phyloP scores from a whole-genome alignment of 2,888 invertebrate species.

The Lasioglossum zephyrum region DNA sequence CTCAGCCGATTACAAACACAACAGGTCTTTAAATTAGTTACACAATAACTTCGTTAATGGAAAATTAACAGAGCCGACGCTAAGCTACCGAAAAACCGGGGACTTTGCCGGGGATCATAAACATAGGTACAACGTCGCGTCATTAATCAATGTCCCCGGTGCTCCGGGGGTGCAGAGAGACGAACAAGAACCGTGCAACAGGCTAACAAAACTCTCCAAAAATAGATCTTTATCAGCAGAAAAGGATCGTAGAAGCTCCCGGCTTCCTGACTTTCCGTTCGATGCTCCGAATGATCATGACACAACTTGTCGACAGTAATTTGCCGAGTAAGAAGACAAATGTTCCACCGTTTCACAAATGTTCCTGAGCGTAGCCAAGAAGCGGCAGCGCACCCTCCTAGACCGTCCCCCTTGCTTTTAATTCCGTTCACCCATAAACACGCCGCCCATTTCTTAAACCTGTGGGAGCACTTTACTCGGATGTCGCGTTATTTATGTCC shows the following conservation, averaged over 20 bases:
- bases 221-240: not conserved
- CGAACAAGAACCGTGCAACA: not conserved
- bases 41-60: not conserved
- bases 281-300: not conserved
- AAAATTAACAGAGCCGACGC: not conserved
- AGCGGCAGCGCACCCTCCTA: not conserved
- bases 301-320: not conserved
- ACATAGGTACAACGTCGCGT: not conserved
- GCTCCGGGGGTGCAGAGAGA: not conserved
- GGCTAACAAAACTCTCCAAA: conserved; percentile 6
- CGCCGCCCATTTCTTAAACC: conserved; percentile 41
- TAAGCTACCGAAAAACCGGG: not conserved
- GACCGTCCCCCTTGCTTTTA: not conserved
- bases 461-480: conserved; percentile 33
- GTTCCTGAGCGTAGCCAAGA: conserved; percentile 11
- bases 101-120: not conserved
- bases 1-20: not conserved
- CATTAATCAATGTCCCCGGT: not conserved
- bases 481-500: conserved; percentile 37
- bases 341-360: conserved; percentile 6
- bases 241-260: not conserved
- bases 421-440: conserved; percentile 15
- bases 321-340: conserved; percentile 21
- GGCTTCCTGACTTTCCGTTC: not conserved
- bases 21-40: not conserved